These are phyloP conservation scores for Peromyscus aztecus DNA, from an alignment of 2,797 vertebrate genomes.

Conservation along the genomic window DNA sequence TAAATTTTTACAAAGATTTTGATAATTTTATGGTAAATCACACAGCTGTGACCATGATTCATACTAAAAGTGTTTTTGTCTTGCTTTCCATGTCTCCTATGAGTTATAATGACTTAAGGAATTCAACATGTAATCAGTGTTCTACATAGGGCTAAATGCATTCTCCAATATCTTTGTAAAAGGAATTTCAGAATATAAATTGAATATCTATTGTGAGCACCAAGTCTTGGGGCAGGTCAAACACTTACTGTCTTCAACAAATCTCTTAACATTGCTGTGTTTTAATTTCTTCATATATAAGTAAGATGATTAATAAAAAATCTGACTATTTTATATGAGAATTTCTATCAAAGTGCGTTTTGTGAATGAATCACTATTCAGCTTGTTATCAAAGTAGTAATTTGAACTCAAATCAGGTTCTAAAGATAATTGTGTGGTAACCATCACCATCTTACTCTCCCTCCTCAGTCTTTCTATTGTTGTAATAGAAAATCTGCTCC, in stretches of 20 bases:
- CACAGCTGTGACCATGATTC: background rate
- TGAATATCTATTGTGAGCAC: background rate
- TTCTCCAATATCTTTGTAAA: background rate
- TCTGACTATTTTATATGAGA: background rate
- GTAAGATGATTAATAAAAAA: background rate
- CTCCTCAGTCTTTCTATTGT: background rate
- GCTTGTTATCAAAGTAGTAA: constrained; percentile 30
- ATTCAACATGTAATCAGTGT: background rate
- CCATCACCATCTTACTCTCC: constrained; percentile 14
- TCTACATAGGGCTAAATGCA: background rate
- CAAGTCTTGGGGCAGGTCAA: background rate
- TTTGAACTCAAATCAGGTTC: background rate
- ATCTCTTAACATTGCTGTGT: background rate
- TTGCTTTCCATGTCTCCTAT: background rate
- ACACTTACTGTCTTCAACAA: constrained; percentile 5
- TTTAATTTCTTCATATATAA: constrained; percentile 33
- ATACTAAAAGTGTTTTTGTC: background rate
- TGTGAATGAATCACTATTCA: background rate
- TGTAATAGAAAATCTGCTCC: background rate
- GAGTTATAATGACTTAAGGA: constrained; percentile 20
- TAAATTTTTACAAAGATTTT: constrained; percentile 6
- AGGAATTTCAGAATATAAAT: constrained; percentile 1
- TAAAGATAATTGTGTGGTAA: background rate
- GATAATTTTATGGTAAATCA: background rate
- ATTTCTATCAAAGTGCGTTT: background rate